phyloP scores from a whole-genome alignment of 2,113 vertebrate species.

The Eptatretus burgeri region DNA sequence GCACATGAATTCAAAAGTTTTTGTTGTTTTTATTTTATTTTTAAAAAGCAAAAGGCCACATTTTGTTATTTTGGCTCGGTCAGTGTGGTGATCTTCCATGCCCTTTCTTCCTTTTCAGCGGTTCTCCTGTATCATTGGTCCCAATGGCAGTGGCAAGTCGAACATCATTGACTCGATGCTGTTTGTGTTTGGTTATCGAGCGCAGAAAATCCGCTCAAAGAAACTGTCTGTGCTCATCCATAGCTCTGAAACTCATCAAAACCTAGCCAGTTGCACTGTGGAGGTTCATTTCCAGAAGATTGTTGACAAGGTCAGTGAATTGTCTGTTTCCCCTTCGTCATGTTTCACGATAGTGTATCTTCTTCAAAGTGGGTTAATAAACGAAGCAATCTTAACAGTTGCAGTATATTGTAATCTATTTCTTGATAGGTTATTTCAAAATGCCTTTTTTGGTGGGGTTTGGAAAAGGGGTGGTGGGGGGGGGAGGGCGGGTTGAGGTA shows the following conservation, averaged over 20 bases:
- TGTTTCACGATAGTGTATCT: not conserved
- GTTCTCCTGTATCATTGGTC: slow-evolving; percentile 90
- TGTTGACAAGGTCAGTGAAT: slow-evolving; percentile 50
- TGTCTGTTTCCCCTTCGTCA: not conserved
- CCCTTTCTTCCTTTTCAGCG: slow-evolving; percentile 24
- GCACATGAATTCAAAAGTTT: not conserved
- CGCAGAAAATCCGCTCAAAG: slow-evolving; percentile 94
- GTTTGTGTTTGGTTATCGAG: slow-evolving; percentile 93
- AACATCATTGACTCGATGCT: slow-evolving; percentile 97
- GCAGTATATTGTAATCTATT: not conserved
- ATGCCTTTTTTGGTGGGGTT: slow-evolving; percentile 3
- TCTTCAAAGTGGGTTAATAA: not conserved
- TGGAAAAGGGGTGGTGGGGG: too few relatives aligned
- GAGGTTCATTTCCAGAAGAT: slow-evolving; percentile 96
- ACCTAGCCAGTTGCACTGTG: slow-evolving; percentile 72
- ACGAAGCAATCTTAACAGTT: not conserved
- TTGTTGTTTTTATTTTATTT: slow-evolving; percentile 11
- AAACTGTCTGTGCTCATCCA: slow-evolving; percentile 87
- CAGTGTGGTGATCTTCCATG: too few relatives aligned
- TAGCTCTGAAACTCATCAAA: slow-evolving; percentile 48
- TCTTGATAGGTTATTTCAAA: slow-evolving; percentile 5
- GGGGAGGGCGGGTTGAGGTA: too few relatives aligned
- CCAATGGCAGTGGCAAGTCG: slow-evolving; percentile 92
- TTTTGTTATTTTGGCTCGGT: too few relatives aligned
- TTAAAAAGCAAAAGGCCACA: not conserved